These are phyloP conservation scores for Euglossa dilemma DNA, from an alignment of 1,140 invertebrate species.

Conservation along the genomic window DNA sequence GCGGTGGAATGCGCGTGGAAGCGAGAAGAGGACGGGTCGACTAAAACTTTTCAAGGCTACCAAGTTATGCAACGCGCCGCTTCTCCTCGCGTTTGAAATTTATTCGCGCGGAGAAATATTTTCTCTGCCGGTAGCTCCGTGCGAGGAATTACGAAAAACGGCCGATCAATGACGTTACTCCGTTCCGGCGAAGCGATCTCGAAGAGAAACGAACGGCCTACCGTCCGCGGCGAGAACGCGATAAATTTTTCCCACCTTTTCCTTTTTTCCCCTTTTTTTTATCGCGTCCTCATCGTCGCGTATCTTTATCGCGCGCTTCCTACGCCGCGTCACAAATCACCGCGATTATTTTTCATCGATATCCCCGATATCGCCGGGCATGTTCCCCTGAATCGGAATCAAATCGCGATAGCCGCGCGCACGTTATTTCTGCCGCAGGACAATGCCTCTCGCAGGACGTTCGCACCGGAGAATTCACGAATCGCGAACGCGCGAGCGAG, in stretches of 20 bases:
- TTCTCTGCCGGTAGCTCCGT: neutral
- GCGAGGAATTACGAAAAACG: constrained; percentile 6
- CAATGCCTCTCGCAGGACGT: constrained; percentile 63
- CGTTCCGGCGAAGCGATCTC: constrained; percentile 4
- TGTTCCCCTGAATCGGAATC: constrained; percentile 62
- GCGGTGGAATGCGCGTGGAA: neutral
- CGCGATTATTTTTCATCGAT: constrained; percentile 64
- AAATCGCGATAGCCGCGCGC: constrained; percentile 58
- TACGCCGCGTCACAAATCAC: constrained; percentile 60
- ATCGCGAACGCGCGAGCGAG: neutral
- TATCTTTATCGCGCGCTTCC: constrained; percentile 59
- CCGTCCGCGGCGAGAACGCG: neutral
- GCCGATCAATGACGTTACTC: neutral
- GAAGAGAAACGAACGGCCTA: constrained; percentile 6
- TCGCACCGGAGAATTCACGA: constrained; percentile 52
- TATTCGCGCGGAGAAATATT: constrained; percentile 21
- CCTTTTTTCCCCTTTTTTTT: constrained; percentile 7
- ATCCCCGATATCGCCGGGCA: constrained; percentile 51
- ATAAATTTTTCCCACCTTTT: constrained; percentile 23
- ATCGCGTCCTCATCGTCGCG: constrained; percentile 54
- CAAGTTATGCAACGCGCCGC: constrained; percentile 21
- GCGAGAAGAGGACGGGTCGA: neutral
- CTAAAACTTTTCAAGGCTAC: constrained; percentile 24
- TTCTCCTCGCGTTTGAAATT: constrained; percentile 5
- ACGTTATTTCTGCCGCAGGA: constrained; percentile 59